Base-by-base conservation (phyloP, 2,113 vertebrate species). In the Poeciliopsis occidentalis region DNA sequence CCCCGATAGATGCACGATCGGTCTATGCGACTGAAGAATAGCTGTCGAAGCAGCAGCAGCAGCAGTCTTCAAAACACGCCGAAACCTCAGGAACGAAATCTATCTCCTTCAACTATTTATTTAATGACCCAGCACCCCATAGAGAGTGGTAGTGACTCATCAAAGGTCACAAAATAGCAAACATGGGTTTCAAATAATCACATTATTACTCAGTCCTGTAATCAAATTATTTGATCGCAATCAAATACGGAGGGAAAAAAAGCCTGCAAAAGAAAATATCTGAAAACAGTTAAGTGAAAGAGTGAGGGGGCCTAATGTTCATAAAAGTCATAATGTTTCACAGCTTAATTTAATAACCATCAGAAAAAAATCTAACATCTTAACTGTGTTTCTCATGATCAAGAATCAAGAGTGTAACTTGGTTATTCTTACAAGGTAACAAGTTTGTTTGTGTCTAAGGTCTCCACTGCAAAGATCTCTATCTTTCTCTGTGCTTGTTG, bases 381-480 rank as follows among this genome's bases (percentile, higher is more conserved):
- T 67, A 61, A 70, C 31, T 71, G 17, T 32, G 71, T 67, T 78
- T 41, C 73, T 75, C 75, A 75, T 67, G 41, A 79, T 79, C 26
- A 47, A 26, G 15, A 51, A 47, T 47, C 15, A 47, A 47, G 17
- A 19, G 44, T 47, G 7, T 47, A 47, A 84, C 57, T 61, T 10
- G 39, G 41, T 83, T 83, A 78, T 62, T 74, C 26, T 89, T 83
- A 85, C 61, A 70, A 4, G 68, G n/a, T 75, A 70, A 67, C 31
- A 22, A 67, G 66, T 69, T 69, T 67, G 44, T 41, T 67, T 65
- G 1, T 74, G 64, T 80, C 32, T 69, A 41, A 71, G 30, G 22
- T 54, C 19, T 24, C 19, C 47, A 54, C 17, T 41, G 72, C 39
- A 7, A 26, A 75, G 29, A 73, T 30, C 70, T 8, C 15, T 64